phyloP scores from a whole-genome alignment of 37 sponge, comb jelly and placozoan genomes.

The Axinella damicornis region DNA sequence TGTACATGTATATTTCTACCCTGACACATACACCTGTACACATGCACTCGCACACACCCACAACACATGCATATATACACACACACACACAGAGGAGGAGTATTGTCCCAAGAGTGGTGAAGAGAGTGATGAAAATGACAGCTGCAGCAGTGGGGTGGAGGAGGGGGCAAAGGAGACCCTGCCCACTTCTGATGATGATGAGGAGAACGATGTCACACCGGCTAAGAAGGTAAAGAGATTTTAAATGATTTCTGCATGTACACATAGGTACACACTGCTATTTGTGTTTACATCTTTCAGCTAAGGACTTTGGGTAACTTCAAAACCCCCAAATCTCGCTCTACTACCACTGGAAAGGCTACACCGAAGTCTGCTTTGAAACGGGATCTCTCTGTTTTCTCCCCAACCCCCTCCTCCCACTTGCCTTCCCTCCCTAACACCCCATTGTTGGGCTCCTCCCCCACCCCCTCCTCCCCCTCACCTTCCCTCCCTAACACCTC shows the following conservation, averaged over 20 bases:
- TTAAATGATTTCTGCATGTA: too few relatives aligned
- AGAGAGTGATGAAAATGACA: background rate
- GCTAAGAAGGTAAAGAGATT: background rate
- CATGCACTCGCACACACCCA: background rate
- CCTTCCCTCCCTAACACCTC: background rate
- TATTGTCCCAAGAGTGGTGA: constrained; percentile 27
- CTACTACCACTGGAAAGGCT: too few relatives aligned
- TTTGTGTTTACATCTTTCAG: too few relatives aligned
- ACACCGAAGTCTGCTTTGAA: too few relatives aligned
- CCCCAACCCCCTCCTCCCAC: too few relatives aligned
- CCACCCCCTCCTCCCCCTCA: too few relatives aligned
- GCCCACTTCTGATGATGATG: background rate
- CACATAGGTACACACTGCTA: too few relatives aligned
- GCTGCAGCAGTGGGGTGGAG: constrained; percentile 10
- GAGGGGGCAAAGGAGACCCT: background rate
- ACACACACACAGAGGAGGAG: constrained; percentile 19
- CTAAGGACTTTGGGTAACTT: too few relatives aligned
- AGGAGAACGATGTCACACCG: constrained; percentile 8
- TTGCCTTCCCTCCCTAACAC: background rate
- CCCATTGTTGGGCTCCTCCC: background rate
- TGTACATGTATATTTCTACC: background rate
- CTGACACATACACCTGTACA: background rate
- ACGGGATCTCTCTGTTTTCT: too few relatives aligned
- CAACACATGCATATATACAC: background rate
- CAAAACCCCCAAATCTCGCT: too few relatives aligned